Percentiles rank a stretch among this genome's conserved stretches.
These are phyloP conservation scores for Hypsibius dujardini DNA, from an alignment of 1,140 invertebrate genomes.

Conservation along the genomic window DNA sequence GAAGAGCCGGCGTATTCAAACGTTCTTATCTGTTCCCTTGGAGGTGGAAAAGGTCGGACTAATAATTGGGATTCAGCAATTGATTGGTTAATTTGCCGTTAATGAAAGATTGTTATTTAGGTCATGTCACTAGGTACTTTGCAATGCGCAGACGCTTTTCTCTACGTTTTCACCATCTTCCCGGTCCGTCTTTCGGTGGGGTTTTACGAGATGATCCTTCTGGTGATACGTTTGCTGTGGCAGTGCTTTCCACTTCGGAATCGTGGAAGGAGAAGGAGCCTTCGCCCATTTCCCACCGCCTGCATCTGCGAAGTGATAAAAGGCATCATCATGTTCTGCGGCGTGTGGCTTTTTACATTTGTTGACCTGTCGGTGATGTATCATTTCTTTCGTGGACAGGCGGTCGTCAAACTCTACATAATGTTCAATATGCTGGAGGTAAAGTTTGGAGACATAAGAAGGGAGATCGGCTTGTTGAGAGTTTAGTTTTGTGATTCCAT, in stretches of 20 bases:
- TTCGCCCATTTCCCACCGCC: conserved; percentile 19
- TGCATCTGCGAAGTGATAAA: conserved; percentile 86
- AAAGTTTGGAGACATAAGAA: conserved; percentile 24
- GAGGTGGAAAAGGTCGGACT: conserved; percentile 44
- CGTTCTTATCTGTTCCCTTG: conserved; percentile 83
- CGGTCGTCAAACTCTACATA: conserved; percentile 95
- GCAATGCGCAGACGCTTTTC: conserved; percentile 88
- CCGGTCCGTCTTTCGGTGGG: conserved; percentile 75
- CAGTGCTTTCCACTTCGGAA: too few relatives aligned
- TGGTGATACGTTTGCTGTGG: conserved; percentile 46
- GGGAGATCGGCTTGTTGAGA: conserved; percentile 19
- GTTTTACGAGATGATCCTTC: conserved; percentile 53
- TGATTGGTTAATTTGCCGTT: conserved; percentile 16
- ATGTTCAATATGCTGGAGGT: conserved; percentile 99
- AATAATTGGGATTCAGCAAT: too few relatives aligned
- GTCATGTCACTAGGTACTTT: conserved; percentile 93
- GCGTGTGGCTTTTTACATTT: conserved; percentile 63
- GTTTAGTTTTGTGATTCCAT: conserved; percentile 18
- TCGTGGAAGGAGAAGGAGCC: conserved; percentile 39
- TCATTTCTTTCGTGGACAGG: conserved; percentile 93
- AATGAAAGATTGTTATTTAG: conserved; percentile 26
- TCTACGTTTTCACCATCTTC: conserved; percentile 93
- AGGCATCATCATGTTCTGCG: conserved; percentile 63
- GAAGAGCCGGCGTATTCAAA: conserved; percentile 82
- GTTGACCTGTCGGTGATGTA: conserved; percentile 97